A percentile compares a stretch with the other conserved stretches of the same genome.
Conservation (phyloP, 1,140 invertebrate species). For the Apolygus lucorum region DNA sequence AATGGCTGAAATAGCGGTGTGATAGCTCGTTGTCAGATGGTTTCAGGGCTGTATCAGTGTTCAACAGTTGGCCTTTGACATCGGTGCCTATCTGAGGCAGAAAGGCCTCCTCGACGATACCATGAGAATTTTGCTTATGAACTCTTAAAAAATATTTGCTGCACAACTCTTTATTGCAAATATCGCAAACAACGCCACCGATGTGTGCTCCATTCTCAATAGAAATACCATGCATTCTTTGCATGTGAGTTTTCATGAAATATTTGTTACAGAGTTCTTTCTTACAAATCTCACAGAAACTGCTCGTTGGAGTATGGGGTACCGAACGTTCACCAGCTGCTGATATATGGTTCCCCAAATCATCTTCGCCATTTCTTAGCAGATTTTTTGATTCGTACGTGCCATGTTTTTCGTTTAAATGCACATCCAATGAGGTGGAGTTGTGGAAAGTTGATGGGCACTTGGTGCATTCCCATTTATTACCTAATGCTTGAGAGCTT, state of each 20-base stretch:
- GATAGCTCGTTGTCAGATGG: slow-evolving; percentile 31
- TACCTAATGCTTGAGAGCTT: slow-evolving; percentile 31
- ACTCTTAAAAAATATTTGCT: slow-evolving; percentile 95
- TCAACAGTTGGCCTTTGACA: slow-evolving; percentile 21
- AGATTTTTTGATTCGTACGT: slow-evolving; percentile 9
- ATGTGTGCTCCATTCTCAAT: slow-evolving; percentile 84
- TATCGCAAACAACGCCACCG: slow-evolving; percentile 88
- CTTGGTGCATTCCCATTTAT: slow-evolving; percentile 38
- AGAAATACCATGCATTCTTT: slow-evolving; percentile 97
- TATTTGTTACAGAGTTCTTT: slow-evolving; percentile 99
- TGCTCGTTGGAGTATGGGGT: slow-evolving; percentile 54
- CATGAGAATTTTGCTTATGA: slow-evolving; percentile 96
- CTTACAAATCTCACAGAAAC: slow-evolving; percentile 98
- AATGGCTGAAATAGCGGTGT: slow-evolving; percentile 55
- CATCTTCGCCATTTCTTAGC: slow-evolving; percentile 25
- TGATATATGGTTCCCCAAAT: neutral
- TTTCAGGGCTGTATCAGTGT: slow-evolving; percentile 23
- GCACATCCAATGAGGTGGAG: slow-evolving; percentile 2
- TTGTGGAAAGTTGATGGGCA: slow-evolving; percentile 1
- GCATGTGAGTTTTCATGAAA: slow-evolving; percentile 99
- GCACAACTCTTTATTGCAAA: slow-evolving; percentile 94
- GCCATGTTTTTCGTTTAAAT: slow-evolving; percentile 21
- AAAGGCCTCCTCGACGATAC: slow-evolving; percentile 63
- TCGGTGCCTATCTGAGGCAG: slow-evolving; percentile 30
- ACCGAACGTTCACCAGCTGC: slow-evolving; percentile 8